Conservation (phyloP, 2,888 invertebrate species). For the Drosophila conformis region DNA sequence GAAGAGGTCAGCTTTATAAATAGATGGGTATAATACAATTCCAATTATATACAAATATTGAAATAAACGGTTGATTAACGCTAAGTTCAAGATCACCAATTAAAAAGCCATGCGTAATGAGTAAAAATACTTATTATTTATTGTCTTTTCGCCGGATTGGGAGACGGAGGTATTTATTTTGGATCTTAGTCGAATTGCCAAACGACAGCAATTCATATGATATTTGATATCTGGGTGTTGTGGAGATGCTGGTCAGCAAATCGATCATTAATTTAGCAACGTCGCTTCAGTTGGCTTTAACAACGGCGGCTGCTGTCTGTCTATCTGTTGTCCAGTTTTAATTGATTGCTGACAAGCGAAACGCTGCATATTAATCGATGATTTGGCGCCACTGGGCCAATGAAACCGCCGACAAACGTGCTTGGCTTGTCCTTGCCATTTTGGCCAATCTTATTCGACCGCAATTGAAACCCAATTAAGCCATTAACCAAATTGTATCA, state of each 20-base stretch:
- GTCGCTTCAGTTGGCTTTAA: conserved; percentile 52
- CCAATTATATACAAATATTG: conserved; percentile 42
- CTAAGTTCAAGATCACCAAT: conserved; percentile 63
- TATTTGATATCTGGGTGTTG: conserved; percentile 34
- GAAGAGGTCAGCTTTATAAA: conserved; percentile 47
- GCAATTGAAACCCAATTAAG: conserved; percentile 39
- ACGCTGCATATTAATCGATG: conserved; percentile 54
- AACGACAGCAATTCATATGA: conserved; percentile 29
- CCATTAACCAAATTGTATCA: conserved; percentile 31
- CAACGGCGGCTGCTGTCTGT: conserved; percentile 21
- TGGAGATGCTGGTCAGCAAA: conserved; percentile 14
- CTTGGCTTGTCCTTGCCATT: conserved; percentile 58
- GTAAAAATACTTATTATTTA: conserved; percentile 11
- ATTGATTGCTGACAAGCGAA: conserved; percentile 65
- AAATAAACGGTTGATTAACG: conserved; percentile 56
- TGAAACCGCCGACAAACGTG: conserved; percentile 28
- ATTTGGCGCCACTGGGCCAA: conserved; percentile 47
- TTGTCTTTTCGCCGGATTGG: conserved; percentile 39
- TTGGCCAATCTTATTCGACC: conserved; percentile 55
- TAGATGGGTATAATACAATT: conserved; percentile 42
- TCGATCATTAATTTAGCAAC: conserved; percentile 55
- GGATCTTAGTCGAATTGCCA: conserved; percentile 27
- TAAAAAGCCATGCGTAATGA: conserved; percentile 49
- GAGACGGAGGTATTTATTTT: not conserved
- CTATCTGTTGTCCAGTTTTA: conserved; percentile 36